Conservation (phyloP, 2,888 invertebrate genomes). For the Julus scandinavius region DNA sequence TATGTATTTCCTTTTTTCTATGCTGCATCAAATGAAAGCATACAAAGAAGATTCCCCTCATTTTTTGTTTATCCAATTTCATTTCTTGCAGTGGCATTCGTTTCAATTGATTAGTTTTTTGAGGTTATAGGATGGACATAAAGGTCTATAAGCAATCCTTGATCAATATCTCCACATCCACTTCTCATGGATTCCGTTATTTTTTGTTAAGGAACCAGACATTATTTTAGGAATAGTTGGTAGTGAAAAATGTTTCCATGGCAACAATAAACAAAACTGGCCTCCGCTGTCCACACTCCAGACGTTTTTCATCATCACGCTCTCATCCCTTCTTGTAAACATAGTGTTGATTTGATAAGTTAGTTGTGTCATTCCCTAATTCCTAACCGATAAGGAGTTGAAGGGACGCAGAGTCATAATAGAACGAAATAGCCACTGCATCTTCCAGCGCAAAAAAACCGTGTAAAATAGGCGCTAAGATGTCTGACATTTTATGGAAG, state of each 20-base stretch:
- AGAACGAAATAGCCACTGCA: too few relatives aligned
- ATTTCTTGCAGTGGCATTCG: background rate
- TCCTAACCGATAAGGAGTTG: too few relatives aligned
- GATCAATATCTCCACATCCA: background rate
- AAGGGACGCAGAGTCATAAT: too few relatives aligned
- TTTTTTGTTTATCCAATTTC: background rate
- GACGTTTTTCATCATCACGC: constrained; percentile 3
- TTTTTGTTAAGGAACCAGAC: background rate
- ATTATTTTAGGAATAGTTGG: background rate
- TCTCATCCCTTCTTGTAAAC: background rate
- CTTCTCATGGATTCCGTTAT: background rate
- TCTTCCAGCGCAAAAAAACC: too few relatives aligned
- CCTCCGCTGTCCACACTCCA: background rate
- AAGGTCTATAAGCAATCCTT: background rate
- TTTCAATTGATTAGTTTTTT: background rate
- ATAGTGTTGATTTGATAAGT: background rate
- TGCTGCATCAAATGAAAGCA: too few relatives aligned
- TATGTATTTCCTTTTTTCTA: too few relatives aligned
- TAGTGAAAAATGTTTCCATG: background rate
- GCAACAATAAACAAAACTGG: background rate
- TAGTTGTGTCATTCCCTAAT: too few relatives aligned
- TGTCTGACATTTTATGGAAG: too few relatives aligned
- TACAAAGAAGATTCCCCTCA: too few relatives aligned
- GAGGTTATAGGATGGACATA: background rate
- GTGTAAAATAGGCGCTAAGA: too few relatives aligned